These are phyloP conservation scores for Papilio protenor DNA, from an alignment of 2,888 invertebrate genomes.

Conservation along the genomic window DNA sequence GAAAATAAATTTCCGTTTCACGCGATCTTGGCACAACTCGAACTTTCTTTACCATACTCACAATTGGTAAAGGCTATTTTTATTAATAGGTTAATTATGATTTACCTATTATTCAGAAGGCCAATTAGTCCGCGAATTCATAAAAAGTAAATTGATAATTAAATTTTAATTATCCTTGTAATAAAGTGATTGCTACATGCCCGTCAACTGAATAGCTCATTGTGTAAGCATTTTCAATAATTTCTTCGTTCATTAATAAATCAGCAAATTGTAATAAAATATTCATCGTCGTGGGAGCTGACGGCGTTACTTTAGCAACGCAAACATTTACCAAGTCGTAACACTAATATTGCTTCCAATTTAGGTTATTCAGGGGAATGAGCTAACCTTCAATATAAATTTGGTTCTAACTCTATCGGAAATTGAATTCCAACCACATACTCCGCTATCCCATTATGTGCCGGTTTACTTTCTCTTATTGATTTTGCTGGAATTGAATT, in stretches of 20 bases:
- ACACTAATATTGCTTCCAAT: constrained; percentile 47
- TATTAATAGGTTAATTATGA: background rate
- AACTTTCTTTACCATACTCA: background rate
- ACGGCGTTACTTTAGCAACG: background rate
- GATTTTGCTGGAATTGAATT: constrained; percentile 47
- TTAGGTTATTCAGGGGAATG: constrained; percentile 49
- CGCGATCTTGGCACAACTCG: too few species aligned
- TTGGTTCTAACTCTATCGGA: constrained; percentile 59
- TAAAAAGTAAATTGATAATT: background rate
- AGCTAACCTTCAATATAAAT: constrained; percentile 54
- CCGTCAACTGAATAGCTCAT: background rate
- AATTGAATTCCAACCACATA: constrained; percentile 63
- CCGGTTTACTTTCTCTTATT: constrained; percentile 51
- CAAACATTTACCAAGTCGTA: constrained; percentile 36
- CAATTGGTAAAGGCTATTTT: background rate
- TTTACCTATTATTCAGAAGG: background rate
- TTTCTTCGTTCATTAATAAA: constrained; percentile 14
- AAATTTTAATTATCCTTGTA: background rate
- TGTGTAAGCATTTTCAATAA: constrained; percentile 11
- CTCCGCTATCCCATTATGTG: constrained; percentile 51
- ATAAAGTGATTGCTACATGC: background rate
- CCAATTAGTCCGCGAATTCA: background rate
- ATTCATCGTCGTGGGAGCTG: background rate
- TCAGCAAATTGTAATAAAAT: constrained; percentile 44
- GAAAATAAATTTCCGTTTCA: too few species aligned